Conservation (phyloP, 1,140 invertebrate species). For the Eumaeus atala region DNA sequence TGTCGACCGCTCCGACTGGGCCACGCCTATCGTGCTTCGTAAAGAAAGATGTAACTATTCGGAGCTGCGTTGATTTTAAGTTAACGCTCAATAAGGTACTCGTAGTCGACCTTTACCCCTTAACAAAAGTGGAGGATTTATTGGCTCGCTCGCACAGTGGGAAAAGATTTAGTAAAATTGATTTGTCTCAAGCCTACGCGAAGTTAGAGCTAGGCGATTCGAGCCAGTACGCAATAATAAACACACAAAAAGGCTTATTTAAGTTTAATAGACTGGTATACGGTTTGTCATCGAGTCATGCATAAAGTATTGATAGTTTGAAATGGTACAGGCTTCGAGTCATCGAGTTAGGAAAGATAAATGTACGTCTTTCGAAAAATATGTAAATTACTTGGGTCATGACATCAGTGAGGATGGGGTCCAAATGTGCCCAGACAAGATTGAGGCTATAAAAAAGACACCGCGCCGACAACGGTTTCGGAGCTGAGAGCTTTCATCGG, state of each 20-base stretch:
- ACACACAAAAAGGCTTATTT: constrained; percentile 12
- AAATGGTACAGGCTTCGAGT: too few relatives aligned
- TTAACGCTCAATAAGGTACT: constrained; percentile 14
- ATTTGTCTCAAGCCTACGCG: not conserved
- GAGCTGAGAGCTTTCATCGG: too few relatives aligned
- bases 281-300: constrained; percentile 11
- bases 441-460: too few relatives aligned
- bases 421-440: too few relatives aligned
- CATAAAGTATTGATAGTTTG: too few relatives aligned
- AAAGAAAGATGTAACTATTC: constrained; percentile 12
- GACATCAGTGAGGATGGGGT: too few relatives aligned
- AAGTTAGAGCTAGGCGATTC: too few relatives aligned
- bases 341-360: not conserved
- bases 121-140: constrained; percentile 11
- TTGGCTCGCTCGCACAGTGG: not conserved
- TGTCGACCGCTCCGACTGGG: constrained; percentile 9
- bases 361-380: too few relatives aligned
- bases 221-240: constrained; percentile 2
- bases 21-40: constrained; percentile 16
- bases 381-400: too few relatives aligned
- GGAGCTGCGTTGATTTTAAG: constrained; percentile 13
- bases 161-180: constrained; percentile 4
- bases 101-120: constrained; percentile 8
- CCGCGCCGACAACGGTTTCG: too few relatives aligned
- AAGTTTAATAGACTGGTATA: constrained; percentile 4